Conservation (phyloP, 1,140 invertebrate genomes). For the Babylonia areolata region DNA sequence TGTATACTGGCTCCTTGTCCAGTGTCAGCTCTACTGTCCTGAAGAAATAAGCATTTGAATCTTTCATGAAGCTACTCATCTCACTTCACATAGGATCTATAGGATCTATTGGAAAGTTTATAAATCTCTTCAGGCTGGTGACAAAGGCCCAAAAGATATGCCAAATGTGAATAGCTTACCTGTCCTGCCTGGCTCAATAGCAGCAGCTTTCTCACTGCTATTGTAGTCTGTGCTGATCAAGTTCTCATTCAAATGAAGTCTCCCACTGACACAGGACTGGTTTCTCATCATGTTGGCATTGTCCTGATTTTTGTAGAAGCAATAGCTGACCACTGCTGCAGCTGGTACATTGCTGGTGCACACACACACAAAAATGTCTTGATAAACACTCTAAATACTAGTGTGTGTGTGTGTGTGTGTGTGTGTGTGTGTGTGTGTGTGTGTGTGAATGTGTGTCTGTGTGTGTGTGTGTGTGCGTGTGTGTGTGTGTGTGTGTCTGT, state of each 20-base stretch:
- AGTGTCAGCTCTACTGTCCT: too few species aligned
- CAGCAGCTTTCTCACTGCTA: background rate
- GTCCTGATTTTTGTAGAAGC: constrained; percentile 20
- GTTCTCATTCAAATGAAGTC: constrained; percentile 11
- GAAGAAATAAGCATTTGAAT: too few species aligned
- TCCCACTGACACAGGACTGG: constrained; percentile 11
- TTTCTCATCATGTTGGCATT: constrained; percentile 16
- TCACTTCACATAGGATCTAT: too few species aligned
- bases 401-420: background rate
- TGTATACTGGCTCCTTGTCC: too few species aligned
- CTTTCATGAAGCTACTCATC: too few species aligned
- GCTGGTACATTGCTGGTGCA: constrained; percentile 6
- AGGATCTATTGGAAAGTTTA: too few species aligned
- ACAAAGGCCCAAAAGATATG: too few species aligned
- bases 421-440: background rate
- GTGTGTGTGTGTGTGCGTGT: background rate
- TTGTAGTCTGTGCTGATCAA: constrained; percentile 24
- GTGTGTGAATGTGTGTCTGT: background rate
- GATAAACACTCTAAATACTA: background rate
- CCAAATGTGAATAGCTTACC: too few species aligned
- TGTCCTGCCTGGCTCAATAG: background rate
- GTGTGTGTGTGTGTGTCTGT: constrained; percentile 7
- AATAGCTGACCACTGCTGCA: constrained; percentile 25
- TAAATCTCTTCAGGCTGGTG: too few species aligned
- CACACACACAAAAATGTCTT: background rate